Evolutionary conservation across 1,140 invertebrate species (phyloP), one percentile per base, ranked within the genome.

Genomic region (Vanessa atalanta): DNA sequence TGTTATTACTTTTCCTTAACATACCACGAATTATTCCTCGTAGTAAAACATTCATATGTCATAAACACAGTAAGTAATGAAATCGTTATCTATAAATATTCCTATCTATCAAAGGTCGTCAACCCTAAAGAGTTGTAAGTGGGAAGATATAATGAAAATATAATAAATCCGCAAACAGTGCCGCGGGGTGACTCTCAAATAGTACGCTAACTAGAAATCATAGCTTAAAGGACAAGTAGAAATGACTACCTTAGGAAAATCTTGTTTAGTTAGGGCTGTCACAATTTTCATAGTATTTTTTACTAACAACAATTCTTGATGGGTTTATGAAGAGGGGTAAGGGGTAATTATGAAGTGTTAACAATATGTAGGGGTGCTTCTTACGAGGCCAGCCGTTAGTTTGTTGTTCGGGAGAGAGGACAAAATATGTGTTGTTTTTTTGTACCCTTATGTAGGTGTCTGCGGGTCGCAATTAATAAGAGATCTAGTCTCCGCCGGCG

Each of bases 151-250:
- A 48, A 68, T 26, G 20, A 50, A 51, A 66, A 74, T 65, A 73
- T 47, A 53, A 80, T 79, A 82, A 82, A 81, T 82, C 13, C 23
- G n/a, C 48, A 69, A 69, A 50, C 57, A 65, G 60, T 67, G 81
- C 83, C 82, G 57, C 51, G 48, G 81, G 85, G 84, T 70, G 73
- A 69, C 48, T 68, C 53, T 68, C 20, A 65, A 78, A 79, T 84
- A 61, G 79, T 77, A 55, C 63, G 63, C 73, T 90, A 89, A 90
- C 88, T 83, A 90, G 81, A 87, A 89, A 86, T 84, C 87, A 90
- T 83, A 60, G 65, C 69, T 70, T 37, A 51, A 60, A 75, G 75
- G 78, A 83, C 80, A 75, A 70, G 72, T 66, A 81, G 77, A 75
- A 79, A 77, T 77, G 65, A 69, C 77, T 70, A 82, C 66, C 66